Percentiles rank a stretch among this genome's conserved stretches.
Evolutionary conservation across 2,113 vertebrate genomes (phyloP).

Genomic region (Scomber scombrus): DNA sequence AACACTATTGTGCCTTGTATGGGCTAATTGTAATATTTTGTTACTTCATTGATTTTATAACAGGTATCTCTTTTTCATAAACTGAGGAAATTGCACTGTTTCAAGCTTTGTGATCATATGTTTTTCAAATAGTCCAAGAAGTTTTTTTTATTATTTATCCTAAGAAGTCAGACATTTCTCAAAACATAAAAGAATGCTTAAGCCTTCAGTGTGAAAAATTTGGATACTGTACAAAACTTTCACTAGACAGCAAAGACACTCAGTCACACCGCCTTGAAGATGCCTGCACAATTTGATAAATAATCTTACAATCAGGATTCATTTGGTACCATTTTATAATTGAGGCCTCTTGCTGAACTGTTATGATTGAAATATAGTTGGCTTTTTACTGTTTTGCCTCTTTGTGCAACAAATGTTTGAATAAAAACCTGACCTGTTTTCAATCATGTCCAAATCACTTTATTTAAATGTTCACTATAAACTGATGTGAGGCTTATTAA

Average conservation of each 20-base stretch:
- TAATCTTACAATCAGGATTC: background rate
- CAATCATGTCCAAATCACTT: conserved; percentile 63
- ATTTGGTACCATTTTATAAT: background rate
- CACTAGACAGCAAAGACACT: background rate
- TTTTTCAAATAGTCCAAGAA: background rate
- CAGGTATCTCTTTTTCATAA: background rate
- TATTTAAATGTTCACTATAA: conserved; percentile 74
- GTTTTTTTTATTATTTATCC: background rate
- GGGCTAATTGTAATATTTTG: no score
- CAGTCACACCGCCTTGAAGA: background rate
- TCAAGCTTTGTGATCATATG: background rate
- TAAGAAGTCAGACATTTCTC: background rate
- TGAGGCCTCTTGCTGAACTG: conserved; percentile 7
- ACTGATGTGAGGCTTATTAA: conserved; percentile 58
- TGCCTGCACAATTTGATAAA: background rate
- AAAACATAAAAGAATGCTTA: no score
- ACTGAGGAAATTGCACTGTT: background rate
- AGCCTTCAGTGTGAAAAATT: no score
- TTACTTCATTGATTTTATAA: background rate
- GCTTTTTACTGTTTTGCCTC: conserved; percentile 1
- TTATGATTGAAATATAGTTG: conserved; percentile 8
- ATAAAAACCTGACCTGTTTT: conserved; percentile 46
- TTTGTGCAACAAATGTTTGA: conserved; percentile 29
- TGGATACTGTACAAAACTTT: background rate
- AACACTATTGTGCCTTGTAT: conserved; percentile 2